Conservation (phyloP, 2,113 vertebrate genomes). For the Craseonycteris thonglongyai region DNA sequence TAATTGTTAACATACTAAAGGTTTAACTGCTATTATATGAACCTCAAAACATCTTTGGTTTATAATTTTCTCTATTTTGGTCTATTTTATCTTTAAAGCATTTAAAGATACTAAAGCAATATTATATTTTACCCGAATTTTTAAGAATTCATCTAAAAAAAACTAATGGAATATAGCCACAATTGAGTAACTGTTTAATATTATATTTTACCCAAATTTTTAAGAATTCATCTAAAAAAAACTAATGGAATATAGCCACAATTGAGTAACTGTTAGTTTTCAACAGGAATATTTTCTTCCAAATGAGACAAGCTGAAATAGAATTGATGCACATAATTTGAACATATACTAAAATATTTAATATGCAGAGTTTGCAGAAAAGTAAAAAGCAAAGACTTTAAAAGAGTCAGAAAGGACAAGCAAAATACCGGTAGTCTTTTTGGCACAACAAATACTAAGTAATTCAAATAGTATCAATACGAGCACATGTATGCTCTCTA, state of each 20-base stretch:
- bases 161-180: not conserved
- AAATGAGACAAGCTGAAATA: conserved; percentile 3
- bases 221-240: not conserved
- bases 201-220: not conserved
- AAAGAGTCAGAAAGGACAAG: conserved; percentile 22
- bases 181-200: conserved; percentile 4
- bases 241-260: not conserved
- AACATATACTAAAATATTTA: conserved; percentile 56
- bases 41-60: not conserved
- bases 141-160: not conserved
- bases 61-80: not conserved
- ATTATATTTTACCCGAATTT: not conserved
- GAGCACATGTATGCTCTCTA: not conserved
- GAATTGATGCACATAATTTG: not conserved
- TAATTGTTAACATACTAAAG: not conserved
- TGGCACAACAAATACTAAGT: conserved; percentile 35
- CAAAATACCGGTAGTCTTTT: conserved; percentile 38
- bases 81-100: not conserved
- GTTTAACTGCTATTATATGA: not conserved
- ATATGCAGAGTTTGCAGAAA: conserved; percentile 48
- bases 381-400: conserved; percentile 32
- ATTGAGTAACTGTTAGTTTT: conserved; percentile 24
- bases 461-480: conserved; percentile 15
- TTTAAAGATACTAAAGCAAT: not conserved
- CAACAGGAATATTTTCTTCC: not conserved